Evolutionary conservation across 2,888 invertebrate genomes (phyloP).

Genomic region (Tetropium fuscum): DNA sequence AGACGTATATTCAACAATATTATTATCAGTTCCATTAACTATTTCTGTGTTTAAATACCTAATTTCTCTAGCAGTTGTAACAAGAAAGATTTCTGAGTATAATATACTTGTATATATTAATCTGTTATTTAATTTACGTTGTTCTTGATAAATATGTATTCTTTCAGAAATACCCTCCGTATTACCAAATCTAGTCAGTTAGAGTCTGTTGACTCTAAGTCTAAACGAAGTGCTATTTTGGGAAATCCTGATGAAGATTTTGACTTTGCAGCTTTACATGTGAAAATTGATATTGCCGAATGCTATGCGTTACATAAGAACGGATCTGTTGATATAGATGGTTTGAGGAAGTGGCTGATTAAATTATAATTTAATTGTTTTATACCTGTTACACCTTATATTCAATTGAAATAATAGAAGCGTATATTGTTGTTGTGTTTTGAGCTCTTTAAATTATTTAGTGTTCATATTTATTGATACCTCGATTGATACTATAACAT

Average conservation of each 20-base stretch:
- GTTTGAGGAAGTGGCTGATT: slow-evolving; percentile 75
- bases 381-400: not conserved
- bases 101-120: too few relatives aligned
- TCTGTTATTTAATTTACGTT: too few relatives aligned
- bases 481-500: too few relatives aligned
- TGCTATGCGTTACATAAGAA: slow-evolving; percentile 72
- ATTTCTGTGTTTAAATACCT: too few relatives aligned
- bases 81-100: too few relatives aligned
- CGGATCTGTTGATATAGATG: slow-evolving; percentile 72
- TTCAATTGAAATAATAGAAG: too few relatives aligned
- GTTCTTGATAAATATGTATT: slow-evolving; percentile 9
- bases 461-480: too few relatives aligned
- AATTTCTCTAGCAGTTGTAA: too few relatives aligned
- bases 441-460: too few relatives aligned
- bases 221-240: slow-evolving; percentile 74
- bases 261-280: slow-evolving; percentile 79
- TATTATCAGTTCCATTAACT: too few relatives aligned
- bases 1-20: too few relatives aligned
- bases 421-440: too few relatives aligned
- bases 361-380: not conserved
- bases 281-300: slow-evolving; percentile 78
- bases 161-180: slow-evolving; percentile 82
- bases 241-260: slow-evolving; percentile 87
- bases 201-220: slow-evolving; percentile 78
- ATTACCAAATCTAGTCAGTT: slow-evolving; percentile 87